Percentiles rank a stretch among this genome's conserved stretches.
Evolutionary conservation across 2,113 vertebrate species (phyloP).

Genomic region (Forbesichthys papilliferus): DNA sequence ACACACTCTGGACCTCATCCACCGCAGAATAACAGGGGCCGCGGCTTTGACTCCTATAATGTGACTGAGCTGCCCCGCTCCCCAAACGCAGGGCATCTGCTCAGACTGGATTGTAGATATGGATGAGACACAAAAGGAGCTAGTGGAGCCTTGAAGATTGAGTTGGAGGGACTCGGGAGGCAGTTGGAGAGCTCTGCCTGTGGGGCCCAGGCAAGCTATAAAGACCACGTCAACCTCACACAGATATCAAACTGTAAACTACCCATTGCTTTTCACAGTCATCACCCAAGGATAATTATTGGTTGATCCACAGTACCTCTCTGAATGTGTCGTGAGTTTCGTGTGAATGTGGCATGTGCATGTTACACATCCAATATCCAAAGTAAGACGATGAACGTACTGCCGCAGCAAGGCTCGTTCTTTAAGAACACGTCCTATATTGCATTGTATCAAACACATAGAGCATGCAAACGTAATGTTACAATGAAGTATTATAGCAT

Average conservation of each 20-base stretch:
- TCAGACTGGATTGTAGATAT: slow-evolving; percentile 32
- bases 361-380: slow-evolving; percentile 14
- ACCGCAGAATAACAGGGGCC: slow-evolving; percentile 33
- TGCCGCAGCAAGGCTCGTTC: slow-evolving; percentile 24
- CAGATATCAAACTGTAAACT: slow-evolving; percentile 40
- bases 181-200: slow-evolving; percentile 47
- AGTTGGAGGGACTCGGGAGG: slow-evolving; percentile 25
- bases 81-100: not conserved
- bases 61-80: slow-evolving; percentile 8
- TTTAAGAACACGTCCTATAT: slow-evolving; percentile 42
- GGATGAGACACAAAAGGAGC: slow-evolving; percentile 55
- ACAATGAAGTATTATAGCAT: not conserved
- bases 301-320: slow-evolving; percentile 32
- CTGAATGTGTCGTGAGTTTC: slow-evolving; percentile 7
- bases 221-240: slow-evolving; percentile 36
- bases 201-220: slow-evolving; percentile 48
- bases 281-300: slow-evolving; percentile 49
- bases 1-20: slow-evolving; percentile 25
- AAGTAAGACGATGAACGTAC: slow-evolving; percentile 7
- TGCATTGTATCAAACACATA: slow-evolving; percentile 27
- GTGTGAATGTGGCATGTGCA: slow-evolving; percentile 17
- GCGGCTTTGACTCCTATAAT: slow-evolving; percentile 41
- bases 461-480: slow-evolving; percentile 6
- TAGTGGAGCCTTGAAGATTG: not conserved
- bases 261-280: slow-evolving; percentile 58